phyloP scores from a whole-genome alignment of 2,888 invertebrate genomes.

The Baccha elongata region DNA sequence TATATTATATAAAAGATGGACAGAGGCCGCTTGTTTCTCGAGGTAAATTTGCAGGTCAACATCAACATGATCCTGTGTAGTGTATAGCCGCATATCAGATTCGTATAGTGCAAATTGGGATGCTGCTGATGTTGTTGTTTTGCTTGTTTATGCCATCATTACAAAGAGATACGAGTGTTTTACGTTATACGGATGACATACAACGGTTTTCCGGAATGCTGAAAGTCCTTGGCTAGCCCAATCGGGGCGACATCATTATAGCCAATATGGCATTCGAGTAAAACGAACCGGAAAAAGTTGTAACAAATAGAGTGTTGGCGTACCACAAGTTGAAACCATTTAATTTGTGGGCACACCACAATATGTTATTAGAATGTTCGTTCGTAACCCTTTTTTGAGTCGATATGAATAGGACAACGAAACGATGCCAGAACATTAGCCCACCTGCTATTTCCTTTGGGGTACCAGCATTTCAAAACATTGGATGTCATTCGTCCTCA shows the following conservation, averaged over 20 bases:
- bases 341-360: constrained; percentile 65
- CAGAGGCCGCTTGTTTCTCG: constrained; percentile 23
- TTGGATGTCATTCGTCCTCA: constrained; percentile 60
- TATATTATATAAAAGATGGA: constrained; percentile 26
- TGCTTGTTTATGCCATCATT: constrained; percentile 55
- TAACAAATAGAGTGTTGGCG: constrained; percentile 66
- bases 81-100: not conserved
- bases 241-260: constrained; percentile 62
- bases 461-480: constrained; percentile 5
- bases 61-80: constrained; percentile 13
- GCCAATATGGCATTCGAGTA: constrained; percentile 61
- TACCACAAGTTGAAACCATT: constrained; percentile 67
- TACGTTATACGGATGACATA: constrained; percentile 35
- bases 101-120: not conserved
- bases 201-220: constrained; percentile 32
- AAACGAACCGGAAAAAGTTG: constrained; percentile 61
- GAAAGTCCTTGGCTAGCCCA: constrained; percentile 4
- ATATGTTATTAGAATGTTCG: constrained; percentile 69
- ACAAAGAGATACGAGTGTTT: constrained; percentile 55
- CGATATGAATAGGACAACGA: constrained; percentile 12
- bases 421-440: constrained; percentile 52
- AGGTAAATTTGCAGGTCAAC: constrained; percentile 29
- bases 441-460: constrained; percentile 32
- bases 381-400: constrained; percentile 15
- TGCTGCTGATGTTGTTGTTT: constrained; percentile 25